phyloP scores from a whole-genome alignment of 1,140 invertebrate genomes.

The Ruditapes philippinarum region DNA sequence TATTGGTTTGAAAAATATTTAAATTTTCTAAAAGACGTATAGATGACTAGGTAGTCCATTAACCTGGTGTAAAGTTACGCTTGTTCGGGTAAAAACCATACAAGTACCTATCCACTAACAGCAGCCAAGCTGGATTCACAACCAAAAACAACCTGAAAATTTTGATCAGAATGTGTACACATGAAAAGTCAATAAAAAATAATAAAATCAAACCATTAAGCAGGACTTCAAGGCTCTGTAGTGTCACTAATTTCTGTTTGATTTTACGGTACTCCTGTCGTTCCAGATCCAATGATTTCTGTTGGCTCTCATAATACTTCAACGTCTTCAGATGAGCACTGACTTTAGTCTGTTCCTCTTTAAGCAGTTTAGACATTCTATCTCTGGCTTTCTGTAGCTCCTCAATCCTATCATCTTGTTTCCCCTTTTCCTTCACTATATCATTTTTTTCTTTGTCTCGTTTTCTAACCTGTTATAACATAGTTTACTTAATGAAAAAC shows the following conservation, averaged over 20 bases:
- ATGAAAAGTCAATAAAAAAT: too few relatives aligned
- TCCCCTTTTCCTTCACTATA: neutral
- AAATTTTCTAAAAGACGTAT: too few relatives aligned
- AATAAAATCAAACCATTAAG: slow-evolving; percentile 43
- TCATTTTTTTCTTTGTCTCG: slow-evolving; percentile 49
- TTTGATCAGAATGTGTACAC: too few relatives aligned
- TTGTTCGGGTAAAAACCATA: too few relatives aligned
- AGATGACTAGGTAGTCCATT: too few relatives aligned
- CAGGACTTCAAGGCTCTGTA: slow-evolving; percentile 53
- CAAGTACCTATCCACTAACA: too few relatives aligned
- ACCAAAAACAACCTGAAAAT: too few relatives aligned
- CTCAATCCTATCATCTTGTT: neutral
- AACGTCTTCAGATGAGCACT: slow-evolving; percentile 50
- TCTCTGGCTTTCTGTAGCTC: neutral
- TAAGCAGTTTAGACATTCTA: neutral
- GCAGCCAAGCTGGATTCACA: too few relatives aligned
- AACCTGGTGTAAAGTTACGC: too few relatives aligned
- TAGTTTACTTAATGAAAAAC: too few relatives aligned
- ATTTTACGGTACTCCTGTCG: slow-evolving; percentile 37
- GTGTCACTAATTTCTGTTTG: slow-evolving; percentile 55
- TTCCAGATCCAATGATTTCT: slow-evolving; percentile 56
- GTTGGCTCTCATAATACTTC: slow-evolving; percentile 59
- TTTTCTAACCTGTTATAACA: slow-evolving; percentile 51
- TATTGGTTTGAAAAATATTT: too few relatives aligned
- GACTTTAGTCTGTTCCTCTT: slow-evolving; percentile 53